Percentiles rank a stretch among this genome's conserved stretches.
phyloP scores from a whole-genome alignment of 2,888 invertebrate genomes.

The Mesorhabditis belari region DNA sequence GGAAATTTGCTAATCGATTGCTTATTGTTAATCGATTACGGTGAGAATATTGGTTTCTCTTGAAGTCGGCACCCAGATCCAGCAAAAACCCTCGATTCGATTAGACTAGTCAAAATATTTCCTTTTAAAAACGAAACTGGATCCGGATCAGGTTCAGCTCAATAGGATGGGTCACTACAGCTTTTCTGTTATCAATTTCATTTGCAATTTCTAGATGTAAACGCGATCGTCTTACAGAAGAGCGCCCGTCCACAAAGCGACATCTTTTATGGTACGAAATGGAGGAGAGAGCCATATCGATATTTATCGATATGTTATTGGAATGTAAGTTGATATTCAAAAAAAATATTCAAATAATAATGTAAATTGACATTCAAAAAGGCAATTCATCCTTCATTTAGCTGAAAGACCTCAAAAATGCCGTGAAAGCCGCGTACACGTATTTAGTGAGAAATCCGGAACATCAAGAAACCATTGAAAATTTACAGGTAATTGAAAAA shows the following conservation, averaged over 20 bases:
- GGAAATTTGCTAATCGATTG: no score
- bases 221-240: slow-evolving; percentile 54
- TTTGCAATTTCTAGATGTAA: slow-evolving; percentile 59
- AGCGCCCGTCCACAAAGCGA: slow-evolving; percentile 44
- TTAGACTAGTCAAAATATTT: no score
- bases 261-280: slow-evolving; percentile 61
- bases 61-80: no score
- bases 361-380: no score
- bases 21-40: no score
- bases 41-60: no score
- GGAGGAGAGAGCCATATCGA: slow-evolving; percentile 67
- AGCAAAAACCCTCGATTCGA: no score
- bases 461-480: slow-evolving; percentile 61
- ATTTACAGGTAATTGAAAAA: slow-evolving; percentile 5
- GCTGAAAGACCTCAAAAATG: slow-evolving; percentile 65
- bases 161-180: no score
- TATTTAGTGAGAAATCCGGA: slow-evolving; percentile 66
- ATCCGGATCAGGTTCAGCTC: no score
- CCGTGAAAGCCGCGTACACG: slow-evolving; percentile 74
- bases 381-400: slow-evolving; percentile 51
- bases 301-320: slow-evolving; percentile 75
- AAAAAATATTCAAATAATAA: no score
- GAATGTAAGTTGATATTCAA: slow-evolving; percentile 60
- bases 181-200: not conserved
- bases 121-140: no score